Base-by-base conservation (phyloP, 2,113 vertebrate genomes). In the Pitta sordida region DNA sequence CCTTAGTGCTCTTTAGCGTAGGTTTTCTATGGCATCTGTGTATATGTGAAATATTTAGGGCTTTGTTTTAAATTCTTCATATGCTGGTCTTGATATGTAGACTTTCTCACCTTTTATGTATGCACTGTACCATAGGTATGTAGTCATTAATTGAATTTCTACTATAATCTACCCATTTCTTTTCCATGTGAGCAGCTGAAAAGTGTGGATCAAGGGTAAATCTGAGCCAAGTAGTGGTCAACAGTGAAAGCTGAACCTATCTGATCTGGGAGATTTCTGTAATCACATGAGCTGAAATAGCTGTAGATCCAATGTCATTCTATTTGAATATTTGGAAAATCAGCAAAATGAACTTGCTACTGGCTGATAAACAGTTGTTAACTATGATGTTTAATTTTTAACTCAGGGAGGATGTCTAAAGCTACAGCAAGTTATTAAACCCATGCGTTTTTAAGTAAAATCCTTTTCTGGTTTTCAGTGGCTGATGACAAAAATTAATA, bases 131-230 rank as follows among this genome's bases (percentile, higher is more conserved):
- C 15, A 30, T 5, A 52, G 6, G 24, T 56, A 34, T 0, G 0
- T 12, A 62, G 37, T 9, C 15, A 24, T 86, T 21, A 27, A 73
- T 90, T 81, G 26, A 39, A 62, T 64, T 62, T 81, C 29, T 76
- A 3, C 16, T 63, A 3, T 49, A 62, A 86, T 56, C 32, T 82
- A 34, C 5, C 56, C 8, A 49, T 46, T 87, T 86, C 9, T 86
- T 89, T 64, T 60, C 44, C 48, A 13, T 26, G 30, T 48, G 46
- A 93, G 62, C 9, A 60, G 44, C 30, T 58, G 49, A 93, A 86
- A 89, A 95, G 96, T 95, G 46, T 90, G 76, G 78, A 90, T 91
- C 80, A 96, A 94, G 58, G 86, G 93, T 92, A 95, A 95, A 52
- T 82, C 76, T 69, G n/a, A 80, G 36, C n/a, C 23, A 60, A 88